phyloP scores from a whole-genome alignment of 2,888 invertebrate species.

The Pammene fasciana region DNA sequence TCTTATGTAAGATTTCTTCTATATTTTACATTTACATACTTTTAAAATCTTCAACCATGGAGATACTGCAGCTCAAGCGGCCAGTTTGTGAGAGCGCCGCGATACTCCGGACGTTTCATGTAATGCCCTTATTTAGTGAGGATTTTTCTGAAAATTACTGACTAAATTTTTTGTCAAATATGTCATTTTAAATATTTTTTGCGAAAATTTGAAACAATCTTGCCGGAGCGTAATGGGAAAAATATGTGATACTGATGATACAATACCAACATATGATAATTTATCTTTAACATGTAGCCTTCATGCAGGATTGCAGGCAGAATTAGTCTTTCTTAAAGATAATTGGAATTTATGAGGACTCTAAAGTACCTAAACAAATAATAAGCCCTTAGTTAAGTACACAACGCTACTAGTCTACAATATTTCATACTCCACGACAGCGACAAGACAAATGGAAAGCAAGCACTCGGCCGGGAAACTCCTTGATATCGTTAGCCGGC shows the following conservation, averaged over 20 bases:
- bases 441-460: slow-evolving; percentile 32
- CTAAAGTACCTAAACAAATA: slow-evolving; percentile 3
- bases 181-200: no score
- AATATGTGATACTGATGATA: no score
- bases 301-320: no score
- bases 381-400: neutral
- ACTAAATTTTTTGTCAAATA: neutral
- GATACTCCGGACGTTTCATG: slow-evolving; percentile 4
- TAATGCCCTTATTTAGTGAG: neutral
- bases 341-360: neutral
- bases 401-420: neutral
- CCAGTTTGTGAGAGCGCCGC: slow-evolving; percentile 18
- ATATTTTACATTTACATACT: neutral
- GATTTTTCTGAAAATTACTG: neutral
- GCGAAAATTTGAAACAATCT: no score
- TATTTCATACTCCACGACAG: slow-evolving; percentile 32
- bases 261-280: no score
- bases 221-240: no score
- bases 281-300: no score
- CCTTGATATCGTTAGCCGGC: slow-evolving; percentile 17
- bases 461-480: slow-evolving; percentile 17
- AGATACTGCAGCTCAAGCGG: slow-evolving; percentile 12
- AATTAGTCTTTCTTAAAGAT: no score
- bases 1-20: neutral
- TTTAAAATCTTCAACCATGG: neutral